phyloP scores from a whole-genome alignment of 2,888 invertebrate species.

The Caenorhabditis drosophilae region DNA sequence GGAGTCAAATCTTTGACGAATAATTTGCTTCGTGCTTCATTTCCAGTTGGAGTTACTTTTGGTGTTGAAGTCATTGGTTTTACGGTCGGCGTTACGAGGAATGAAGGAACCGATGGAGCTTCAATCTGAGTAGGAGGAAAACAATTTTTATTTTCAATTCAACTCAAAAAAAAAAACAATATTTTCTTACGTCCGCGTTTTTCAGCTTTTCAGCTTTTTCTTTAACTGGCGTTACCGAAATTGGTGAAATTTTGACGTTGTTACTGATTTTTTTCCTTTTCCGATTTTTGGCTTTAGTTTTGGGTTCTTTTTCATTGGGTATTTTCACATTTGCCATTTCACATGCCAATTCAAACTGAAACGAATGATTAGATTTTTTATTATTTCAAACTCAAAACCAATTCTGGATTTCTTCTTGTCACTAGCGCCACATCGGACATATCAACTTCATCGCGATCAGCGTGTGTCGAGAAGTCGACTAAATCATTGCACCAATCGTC shows the following conservation, averaged over 20 bases:
- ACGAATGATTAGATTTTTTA: slow-evolving; percentile 1
- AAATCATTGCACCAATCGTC: slow-evolving; percentile 40
- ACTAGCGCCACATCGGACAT: slow-evolving; percentile 40
- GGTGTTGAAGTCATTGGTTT: slow-evolving; percentile 18
- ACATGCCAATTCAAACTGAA: slow-evolving; percentile 16
- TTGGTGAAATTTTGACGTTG: too few relatives aligned
- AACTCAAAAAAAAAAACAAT: too few relatives aligned
- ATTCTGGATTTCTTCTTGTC: slow-evolving; percentile 36
- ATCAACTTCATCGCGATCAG: slow-evolving; percentile 24
- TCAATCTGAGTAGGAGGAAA: neutral
- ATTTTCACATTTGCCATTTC: slow-evolving; percentile 7
- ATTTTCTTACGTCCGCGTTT: too few relatives aligned
- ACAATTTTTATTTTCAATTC: too few relatives aligned
- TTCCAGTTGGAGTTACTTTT: slow-evolving; percentile 5
- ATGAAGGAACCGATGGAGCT: slow-evolving; percentile 1
- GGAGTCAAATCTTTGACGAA: neutral
- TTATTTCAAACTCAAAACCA: slow-evolving; percentile 15
- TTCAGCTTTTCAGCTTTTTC: neutral
- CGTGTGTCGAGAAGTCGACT: slow-evolving; percentile 39
- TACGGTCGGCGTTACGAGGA: neutral
- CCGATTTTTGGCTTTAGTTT: slow-evolving; percentile 7
- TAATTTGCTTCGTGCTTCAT: neutral
- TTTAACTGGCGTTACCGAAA: too few relatives aligned
- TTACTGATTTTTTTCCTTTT: slow-evolving; percentile 3
- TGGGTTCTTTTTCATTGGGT: too few relatives aligned